Evolutionary conservation across 2,113 vertebrate species (phyloP), one percentile per base, ranked within the genome.

Genomic region (Rhinoderma darwinii): DNA sequence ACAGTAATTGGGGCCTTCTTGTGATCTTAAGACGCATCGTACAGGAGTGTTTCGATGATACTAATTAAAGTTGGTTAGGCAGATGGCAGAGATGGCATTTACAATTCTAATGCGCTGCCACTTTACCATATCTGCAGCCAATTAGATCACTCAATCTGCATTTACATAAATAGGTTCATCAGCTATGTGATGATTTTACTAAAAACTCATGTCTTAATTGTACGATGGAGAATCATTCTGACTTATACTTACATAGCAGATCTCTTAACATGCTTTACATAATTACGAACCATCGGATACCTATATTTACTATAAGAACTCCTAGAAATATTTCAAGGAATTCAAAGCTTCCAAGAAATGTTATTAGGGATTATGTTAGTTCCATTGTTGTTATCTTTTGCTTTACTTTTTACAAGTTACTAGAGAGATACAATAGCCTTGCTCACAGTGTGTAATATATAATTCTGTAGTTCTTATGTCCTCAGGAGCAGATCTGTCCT

Each of bases 31-130:
- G 63, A 20, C 25, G 25, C 30, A 83, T 25, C 20, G 30, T 54
- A 47, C 66, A n/a, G 51, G 27, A 56, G 20, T 14, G 17, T 15
- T 59, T 22, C 30, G n/a, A 59, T 47, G 54, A 84, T 63, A 11
- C 35, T 47, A 76, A 63, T 77, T 84, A 44, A 8, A 44, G 9
- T 20, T 32, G 70, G 70, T 37, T 41, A 56, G 74, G 70, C 72
- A 84, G 63, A 10, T 27, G 73, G 83, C 83, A 75, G 63, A 17
- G 47, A 72, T 83, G 82, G 18, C 20, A 54, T 54, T 51, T 51
- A 54, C 6, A 35, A 14, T 8, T 50, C 74, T 35, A 30, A 54
- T 76, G 15, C 3, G 15, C n/a, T 35, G 18, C 20, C 47, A 51
- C 47, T 35, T 54, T 51, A n/a, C 30, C 22, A 10, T 35, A 35